Evolutionary conservation across 2,888 invertebrate genomes (phyloP).

Genomic region (Sphinx pinastri): DNA sequence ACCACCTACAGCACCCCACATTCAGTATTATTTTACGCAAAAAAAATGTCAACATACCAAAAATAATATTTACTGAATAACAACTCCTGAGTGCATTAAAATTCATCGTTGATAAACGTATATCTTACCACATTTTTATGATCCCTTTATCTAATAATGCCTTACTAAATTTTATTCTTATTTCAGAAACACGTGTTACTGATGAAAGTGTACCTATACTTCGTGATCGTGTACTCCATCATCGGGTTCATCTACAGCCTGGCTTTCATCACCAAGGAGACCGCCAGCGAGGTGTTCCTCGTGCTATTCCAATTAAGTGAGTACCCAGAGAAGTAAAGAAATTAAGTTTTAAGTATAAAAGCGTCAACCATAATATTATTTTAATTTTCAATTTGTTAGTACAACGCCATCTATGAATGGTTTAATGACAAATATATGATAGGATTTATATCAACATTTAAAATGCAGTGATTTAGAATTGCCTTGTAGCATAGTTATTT

Average conservation of each 20-base stretch:
- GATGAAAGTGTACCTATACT: slow-evolving; percentile 75
- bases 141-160: too few species aligned
- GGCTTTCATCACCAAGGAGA: slow-evolving; percentile 69
- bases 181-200: slow-evolving; percentile 77
- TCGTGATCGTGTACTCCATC: slow-evolving; percentile 73
- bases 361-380: too few species aligned
- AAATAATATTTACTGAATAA: background rate
- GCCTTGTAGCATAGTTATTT: too few species aligned
- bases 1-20: too few species aligned
- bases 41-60: too few species aligned
- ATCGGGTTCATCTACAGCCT: slow-evolving; percentile 73
- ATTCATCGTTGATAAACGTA: too few species aligned
- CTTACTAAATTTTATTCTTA: slow-evolving; percentile 8
- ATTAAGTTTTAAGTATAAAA: too few species aligned
- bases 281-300: slow-evolving; percentile 72
- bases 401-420: background rate
- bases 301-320: slow-evolving; percentile 75
- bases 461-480: background rate
- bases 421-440: background rate
- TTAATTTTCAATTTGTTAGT: too few species aligned
- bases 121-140: too few species aligned
- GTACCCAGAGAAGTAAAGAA: slow-evolving; percentile 37
- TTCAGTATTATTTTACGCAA: too few species aligned
- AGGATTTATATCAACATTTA: too few species aligned
- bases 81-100: too few species aligned